Evolutionary conservation across 2,888 invertebrate species (phyloP).

Genomic region (Miltochrista miniata): DNA sequence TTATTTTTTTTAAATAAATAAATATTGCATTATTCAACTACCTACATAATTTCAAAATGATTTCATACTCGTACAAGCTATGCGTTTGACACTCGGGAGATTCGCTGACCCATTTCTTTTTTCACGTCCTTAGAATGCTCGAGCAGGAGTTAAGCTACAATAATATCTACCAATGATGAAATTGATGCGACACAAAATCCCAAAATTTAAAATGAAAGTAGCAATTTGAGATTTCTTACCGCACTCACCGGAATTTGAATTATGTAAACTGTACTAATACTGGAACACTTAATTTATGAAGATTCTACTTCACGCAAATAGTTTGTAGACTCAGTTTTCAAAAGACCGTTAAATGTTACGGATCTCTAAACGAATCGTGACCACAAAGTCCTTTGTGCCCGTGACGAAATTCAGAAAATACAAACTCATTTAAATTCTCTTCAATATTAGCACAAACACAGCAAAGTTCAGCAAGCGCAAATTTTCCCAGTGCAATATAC

Average conservation of each 20-base stretch:
- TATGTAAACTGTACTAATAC: slow-evolving; percentile 6
- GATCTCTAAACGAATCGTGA: slow-evolving; percentile 1
- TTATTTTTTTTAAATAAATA: too few relatives aligned
- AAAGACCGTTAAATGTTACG: slow-evolving; percentile 3
- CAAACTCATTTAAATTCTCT: slow-evolving; percentile 14
- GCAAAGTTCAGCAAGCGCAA: slow-evolving; percentile 19
- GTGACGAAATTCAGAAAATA: slow-evolving; percentile 6
- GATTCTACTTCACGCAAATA: slow-evolving; percentile 4
- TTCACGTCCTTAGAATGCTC: slow-evolving; percentile 31
- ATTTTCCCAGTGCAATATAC: slow-evolving; percentile 16
- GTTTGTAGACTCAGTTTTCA: not conserved
- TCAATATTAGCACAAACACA: slow-evolving; percentile 11
- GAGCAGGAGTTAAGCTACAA: slow-evolving; percentile 27
- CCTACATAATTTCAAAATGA: too few relatives aligned
- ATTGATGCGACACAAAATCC: slow-evolving; percentile 18
- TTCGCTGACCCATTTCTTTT: slow-evolving; percentile 23
- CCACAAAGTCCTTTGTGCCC: not conserved
- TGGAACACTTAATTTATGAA: not conserved
- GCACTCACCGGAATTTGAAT: slow-evolving; percentile 20
- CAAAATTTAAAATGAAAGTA: slow-evolving; percentile 24
- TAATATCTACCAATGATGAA: too few relatives aligned
- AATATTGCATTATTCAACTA: too few relatives aligned
- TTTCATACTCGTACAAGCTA: too few relatives aligned
- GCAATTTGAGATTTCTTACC: slow-evolving; percentile 15
- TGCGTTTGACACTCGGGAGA: not conserved